These are phyloP conservation scores for Bubo scandiacus DNA, from an alignment of 2,113 vertebrate species.

Conservation along the genomic window DNA sequence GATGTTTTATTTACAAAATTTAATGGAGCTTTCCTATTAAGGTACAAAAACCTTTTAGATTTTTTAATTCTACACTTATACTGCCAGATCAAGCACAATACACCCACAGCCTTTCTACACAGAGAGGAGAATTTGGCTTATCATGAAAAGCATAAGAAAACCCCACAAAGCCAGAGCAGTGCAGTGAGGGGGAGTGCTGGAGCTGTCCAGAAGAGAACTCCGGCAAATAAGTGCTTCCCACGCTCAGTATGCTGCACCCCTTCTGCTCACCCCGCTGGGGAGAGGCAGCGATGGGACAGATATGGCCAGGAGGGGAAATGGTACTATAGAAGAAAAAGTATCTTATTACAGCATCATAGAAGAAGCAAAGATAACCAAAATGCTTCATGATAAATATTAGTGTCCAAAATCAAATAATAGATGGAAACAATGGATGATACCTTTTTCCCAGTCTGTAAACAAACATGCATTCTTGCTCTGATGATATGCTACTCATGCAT, in stretches of 20 bases:
- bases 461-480: neutral
- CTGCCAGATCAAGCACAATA: slow-evolving; percentile 23
- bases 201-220: slow-evolving; percentile 25
- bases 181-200: slow-evolving; percentile 35
- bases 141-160: slow-evolving; percentile 11
- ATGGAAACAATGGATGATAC: neutral
- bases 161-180: neutral
- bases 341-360: neutral
- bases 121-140: slow-evolving; percentile 36
- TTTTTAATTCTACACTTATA: neutral
- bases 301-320: neutral
- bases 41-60: neutral
- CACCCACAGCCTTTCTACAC: slow-evolving; percentile 22
- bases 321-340: neutral
- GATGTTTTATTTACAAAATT: neutral
- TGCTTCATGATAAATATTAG: neutral
- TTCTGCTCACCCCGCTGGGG: neutral
- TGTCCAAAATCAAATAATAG: neutral
- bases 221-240: slow-evolving; percentile 38
- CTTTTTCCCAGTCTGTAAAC: neutral
- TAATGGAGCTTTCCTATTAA: neutral
- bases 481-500: neutral
- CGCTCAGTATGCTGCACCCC: slow-evolving; percentile 42
- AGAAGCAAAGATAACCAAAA: neutral
- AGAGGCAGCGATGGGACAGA: neutral